Evolutionary conservation across 2,113 vertebrate genomes (phyloP), one percentile per base, ranked within the genome.

Genomic region (Ibidorhyncha struthersii): DNA sequence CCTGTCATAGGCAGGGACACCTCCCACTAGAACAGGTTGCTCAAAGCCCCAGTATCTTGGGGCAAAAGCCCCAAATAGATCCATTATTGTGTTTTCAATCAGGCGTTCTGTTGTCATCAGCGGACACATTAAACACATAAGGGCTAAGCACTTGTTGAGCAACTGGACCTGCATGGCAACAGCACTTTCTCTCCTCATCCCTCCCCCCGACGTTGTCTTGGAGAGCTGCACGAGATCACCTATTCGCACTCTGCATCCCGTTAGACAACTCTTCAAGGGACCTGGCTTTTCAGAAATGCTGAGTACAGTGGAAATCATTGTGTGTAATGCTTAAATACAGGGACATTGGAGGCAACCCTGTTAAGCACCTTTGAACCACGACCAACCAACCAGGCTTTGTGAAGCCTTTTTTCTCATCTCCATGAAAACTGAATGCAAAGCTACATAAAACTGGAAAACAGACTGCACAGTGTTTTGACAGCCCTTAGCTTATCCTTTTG

Each of bases 81-180:
- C n/a, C 14, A 41, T 32, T 36, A 0, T 1, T 14, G 26, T 19
- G 43, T 5, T 81, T 73, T 32, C 29, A 83, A 0, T 2, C 38
- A 22, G 53, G 45, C 67, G 26, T 14, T 83, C 63, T 40, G 43
- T n/a, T 52, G 41, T 45, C 43, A 29, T n/a, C 70, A 41, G 27
- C 4, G 13, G 27, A 59, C 17, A 32, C 3, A 0, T 3, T 7
- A 53, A 70, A 43, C 43, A 25, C 21, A 10, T 0, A 0, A 62
- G 23, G 29, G 36, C 26, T 38, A 26, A 62, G n/a, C 56, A 10
- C 19, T 67, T 18, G 6, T 25, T 25, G 10, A 70, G 81, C 47
- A 67, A 11, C 19, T 10, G 43, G 49, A 72, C 21, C 80, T 55
- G 32, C 45, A 27, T 2, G 17, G 15, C 22, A 80, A 53, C 67